A percentile compares a stretch with the other conserved stretches of the same genome.
Evolutionary conservation across 2,888 invertebrate genomes (phyloP).

Genomic region (Drosophila kanekoi): DNA sequence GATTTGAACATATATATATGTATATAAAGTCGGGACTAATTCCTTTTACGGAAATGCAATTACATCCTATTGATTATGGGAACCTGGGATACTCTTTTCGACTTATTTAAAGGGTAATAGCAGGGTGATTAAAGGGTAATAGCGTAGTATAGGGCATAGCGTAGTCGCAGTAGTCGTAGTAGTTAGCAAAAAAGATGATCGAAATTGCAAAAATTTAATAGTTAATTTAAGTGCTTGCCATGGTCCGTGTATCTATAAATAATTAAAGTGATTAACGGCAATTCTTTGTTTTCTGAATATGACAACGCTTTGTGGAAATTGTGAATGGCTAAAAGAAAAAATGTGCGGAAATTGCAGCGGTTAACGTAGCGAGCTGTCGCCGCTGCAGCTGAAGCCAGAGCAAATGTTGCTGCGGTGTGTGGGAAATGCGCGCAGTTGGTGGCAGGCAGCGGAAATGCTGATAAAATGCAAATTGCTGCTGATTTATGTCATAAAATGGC

Average conservation of each 20-base stretch:
- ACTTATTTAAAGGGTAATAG: too few relatives aligned
- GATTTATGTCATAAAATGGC: slow-evolving; percentile 61
- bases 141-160: too few relatives aligned
- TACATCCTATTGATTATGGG: too few relatives aligned
- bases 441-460: slow-evolving; percentile 35
- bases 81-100: too few relatives aligned
- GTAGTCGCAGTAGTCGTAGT: too few relatives aligned
- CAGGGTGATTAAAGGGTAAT: too few relatives aligned
- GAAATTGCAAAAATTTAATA: too few relatives aligned
- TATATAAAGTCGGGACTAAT: too few relatives aligned
- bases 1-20: too few relatives aligned
- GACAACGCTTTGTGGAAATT: not conserved
- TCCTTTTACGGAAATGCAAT: too few relatives aligned
- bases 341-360: slow-evolving; percentile 51
- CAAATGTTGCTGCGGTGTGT: slow-evolving; percentile 28
- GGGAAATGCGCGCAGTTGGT: slow-evolving; percentile 20
- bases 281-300: not conserved
- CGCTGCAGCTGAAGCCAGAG: slow-evolving; percentile 11
- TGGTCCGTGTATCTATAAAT: not conserved
- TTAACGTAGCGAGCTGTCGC: slow-evolving; percentile 30
- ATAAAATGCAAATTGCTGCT: slow-evolving; percentile 66
- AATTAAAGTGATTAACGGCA: slow-evolving; percentile 4
- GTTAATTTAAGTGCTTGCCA: too few relatives aligned
- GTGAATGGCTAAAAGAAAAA: slow-evolving; percentile 20
- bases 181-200: too few relatives aligned